These are phyloP conservation scores for Helicoverpa armigera DNA, from an alignment of 1,140 invertebrate genomes.

Conservation along the genomic window DNA sequence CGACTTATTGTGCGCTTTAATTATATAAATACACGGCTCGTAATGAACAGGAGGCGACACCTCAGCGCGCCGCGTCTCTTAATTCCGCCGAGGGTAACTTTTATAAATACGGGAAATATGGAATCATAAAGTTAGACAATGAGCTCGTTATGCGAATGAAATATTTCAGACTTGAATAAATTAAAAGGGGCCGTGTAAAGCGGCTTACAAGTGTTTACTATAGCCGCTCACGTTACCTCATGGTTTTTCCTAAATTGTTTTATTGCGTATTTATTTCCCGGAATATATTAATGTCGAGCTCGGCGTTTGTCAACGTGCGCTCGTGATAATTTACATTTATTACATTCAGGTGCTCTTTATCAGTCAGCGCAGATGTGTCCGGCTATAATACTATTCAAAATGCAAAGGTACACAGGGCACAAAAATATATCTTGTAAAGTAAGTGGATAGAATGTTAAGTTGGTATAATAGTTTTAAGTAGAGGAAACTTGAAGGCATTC, in stretches of 20 bases:
- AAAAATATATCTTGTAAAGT: conserved; percentile 26
- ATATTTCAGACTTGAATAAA: conserved; percentile 63
- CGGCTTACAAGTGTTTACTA: conserved; percentile 43
- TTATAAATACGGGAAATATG: conserved; percentile 70
- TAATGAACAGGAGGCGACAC: conserved; percentile 65
- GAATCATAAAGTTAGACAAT: conserved; percentile 69
- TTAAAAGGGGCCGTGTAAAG: conserved; percentile 53
- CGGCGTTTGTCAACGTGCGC: neutral
- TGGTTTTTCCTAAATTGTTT: conserved; percentile 35
- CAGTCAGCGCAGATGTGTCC: conserved; percentile 11
- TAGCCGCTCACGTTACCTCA: neutral
- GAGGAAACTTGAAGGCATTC: conserved; percentile 24
- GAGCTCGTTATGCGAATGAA: conserved; percentile 64
- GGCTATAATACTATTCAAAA: conserved; percentile 20
- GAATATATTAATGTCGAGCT: conserved; percentile 1
- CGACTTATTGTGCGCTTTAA: conserved; percentile 62
- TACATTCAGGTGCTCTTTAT: conserved; percentile 23
- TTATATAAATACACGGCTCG: conserved; percentile 65
- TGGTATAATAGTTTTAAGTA: conserved; percentile 38
- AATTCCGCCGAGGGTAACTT: conserved; percentile 56
- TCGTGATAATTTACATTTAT: conserved; percentile 12
- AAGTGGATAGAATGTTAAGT: conserved; percentile 27
- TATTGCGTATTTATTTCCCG: conserved; percentile 31
- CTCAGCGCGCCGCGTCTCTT: conserved; percentile 50
- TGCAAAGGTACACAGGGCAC: neutral